Conservation (phyloP, 2,797 vertebrate genomes). For the Petrocephalus schoutedeni region DNA sequence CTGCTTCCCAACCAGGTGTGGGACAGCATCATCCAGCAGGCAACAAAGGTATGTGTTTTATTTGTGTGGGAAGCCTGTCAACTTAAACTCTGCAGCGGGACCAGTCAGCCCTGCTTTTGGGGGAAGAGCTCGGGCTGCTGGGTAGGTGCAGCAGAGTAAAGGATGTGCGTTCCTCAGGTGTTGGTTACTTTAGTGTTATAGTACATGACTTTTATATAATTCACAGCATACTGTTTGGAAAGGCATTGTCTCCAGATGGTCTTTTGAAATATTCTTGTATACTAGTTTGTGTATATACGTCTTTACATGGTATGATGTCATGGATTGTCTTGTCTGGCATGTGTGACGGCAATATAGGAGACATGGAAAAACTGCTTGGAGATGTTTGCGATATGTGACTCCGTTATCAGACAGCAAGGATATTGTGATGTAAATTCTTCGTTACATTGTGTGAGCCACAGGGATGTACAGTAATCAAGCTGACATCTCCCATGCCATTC, state of each 20-base stretch:
- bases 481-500: not conserved
- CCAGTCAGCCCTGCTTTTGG: not conserved
- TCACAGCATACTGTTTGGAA: not conserved
- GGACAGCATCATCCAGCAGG: slow-evolving; percentile 99
- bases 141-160: not conserved
- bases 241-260: not conserved
- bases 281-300: not conserved
- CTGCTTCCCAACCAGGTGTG: slow-evolving; percentile 96
- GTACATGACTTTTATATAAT: not conserved
- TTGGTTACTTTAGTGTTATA: not conserved
- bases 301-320: not conserved
- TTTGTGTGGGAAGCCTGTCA: not conserved
- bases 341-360: not conserved
- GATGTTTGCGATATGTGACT: not conserved
- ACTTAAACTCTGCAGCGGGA: not conserved
- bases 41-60: slow-evolving; percentile 82
- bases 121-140: not conserved
- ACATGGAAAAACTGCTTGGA: not conserved
- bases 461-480: not conserved
- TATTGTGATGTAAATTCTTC: not conserved
- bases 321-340: not conserved
- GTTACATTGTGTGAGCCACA: not conserved
- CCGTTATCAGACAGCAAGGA: not conserved
- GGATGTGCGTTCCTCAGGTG: not conserved
- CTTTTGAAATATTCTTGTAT: not conserved